Evolutionary conservation across 2,888 invertebrate species (phyloP).

Genomic region (Rhodophaea formosa): DNA sequence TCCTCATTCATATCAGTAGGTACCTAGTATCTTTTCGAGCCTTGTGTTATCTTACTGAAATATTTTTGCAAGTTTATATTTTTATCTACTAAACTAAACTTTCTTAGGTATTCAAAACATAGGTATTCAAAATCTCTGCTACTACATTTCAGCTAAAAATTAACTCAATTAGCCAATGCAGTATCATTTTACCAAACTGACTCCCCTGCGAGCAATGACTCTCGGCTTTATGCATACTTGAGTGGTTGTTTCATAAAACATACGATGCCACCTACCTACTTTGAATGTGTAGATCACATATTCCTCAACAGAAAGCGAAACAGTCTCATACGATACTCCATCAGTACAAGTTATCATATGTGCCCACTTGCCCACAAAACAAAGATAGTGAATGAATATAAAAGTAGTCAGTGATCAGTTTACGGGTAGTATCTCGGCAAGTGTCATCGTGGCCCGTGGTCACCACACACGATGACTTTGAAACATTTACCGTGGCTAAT

Average conservation of each 20-base stretch:
- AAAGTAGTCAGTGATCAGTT: constrained; percentile 49
- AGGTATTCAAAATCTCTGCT: too few relatives aligned
- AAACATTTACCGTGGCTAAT: constrained; percentile 56
- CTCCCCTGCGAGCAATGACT: constrained; percentile 27
- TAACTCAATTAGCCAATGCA: background rate
- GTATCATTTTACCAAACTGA: constrained; percentile 12
- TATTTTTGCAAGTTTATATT: too few relatives aligned
- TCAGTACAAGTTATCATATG: constrained; percentile 12
- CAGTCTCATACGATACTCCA: background rate
- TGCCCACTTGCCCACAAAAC: constrained; percentile 15
- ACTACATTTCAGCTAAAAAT: background rate
- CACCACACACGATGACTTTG: constrained; percentile 69
- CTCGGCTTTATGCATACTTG: constrained; percentile 9
- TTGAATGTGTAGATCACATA: background rate
- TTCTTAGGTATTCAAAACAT: too few relatives aligned
- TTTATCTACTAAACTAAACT: too few relatives aligned
- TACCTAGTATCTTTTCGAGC: too few relatives aligned
- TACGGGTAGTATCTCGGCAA: constrained; percentile 51
- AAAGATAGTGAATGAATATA: constrained; percentile 58
- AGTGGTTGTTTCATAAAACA: constrained; percentile 11
- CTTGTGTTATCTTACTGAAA: too few relatives aligned
- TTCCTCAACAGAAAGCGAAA: background rate
- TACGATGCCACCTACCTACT: background rate
- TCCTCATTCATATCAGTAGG: too few relatives aligned
- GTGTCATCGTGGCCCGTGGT: constrained; percentile 55